phyloP scores from a whole-genome alignment of 92 coral and sea anemone species.

The Montipora capitata region DNA sequence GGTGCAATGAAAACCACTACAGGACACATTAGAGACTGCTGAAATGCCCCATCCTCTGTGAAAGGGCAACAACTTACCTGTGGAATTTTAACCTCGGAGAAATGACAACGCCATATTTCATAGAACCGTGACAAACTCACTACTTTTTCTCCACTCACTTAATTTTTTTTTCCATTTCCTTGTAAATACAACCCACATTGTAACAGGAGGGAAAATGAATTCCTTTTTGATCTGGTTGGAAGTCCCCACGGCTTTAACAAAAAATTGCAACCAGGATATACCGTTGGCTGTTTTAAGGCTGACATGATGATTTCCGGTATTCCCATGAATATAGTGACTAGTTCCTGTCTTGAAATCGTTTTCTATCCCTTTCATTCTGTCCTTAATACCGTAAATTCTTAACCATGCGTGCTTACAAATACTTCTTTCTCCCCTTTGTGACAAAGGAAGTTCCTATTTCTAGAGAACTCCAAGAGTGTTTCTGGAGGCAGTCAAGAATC shows the following conservation, averaged over 20 bases:
- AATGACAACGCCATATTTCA: slow-evolving; percentile 8
- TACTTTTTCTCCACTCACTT: not conserved
- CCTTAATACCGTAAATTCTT: not conserved
- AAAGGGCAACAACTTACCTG: slow-evolving; percentile 1
- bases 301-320: slow-evolving; percentile 8
- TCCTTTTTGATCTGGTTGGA: slow-evolving; percentile 40
- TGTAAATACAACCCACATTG: slow-evolving; percentile 14
- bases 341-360: slow-evolving; percentile 31
- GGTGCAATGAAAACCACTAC: not conserved
- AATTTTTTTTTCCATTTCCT: slow-evolving; percentile 34
- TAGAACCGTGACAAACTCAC: slow-evolving; percentile 28
- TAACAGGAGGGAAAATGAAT: slow-evolving; percentile 52
- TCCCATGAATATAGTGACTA: slow-evolving; percentile 34
- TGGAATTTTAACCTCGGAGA: slow-evolving; percentile 26
- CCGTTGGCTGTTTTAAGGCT: slow-evolving; percentile 20
- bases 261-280: slow-evolving; percentile 45
- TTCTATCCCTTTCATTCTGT: slow-evolving; percentile 32
- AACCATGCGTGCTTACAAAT: not conserved
- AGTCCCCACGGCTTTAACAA: slow-evolving; percentile 33
- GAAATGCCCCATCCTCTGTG: not conserved
- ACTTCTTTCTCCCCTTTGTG: slow-evolving; percentile 1
- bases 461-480: not conserved
- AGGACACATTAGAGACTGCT: not conserved
- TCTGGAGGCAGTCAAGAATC: not conserved
- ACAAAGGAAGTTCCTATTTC: not conserved